Evolutionary conservation across 2,797 vertebrate genomes (phyloP).

Genomic region (Fundulus diaphanus): DNA sequence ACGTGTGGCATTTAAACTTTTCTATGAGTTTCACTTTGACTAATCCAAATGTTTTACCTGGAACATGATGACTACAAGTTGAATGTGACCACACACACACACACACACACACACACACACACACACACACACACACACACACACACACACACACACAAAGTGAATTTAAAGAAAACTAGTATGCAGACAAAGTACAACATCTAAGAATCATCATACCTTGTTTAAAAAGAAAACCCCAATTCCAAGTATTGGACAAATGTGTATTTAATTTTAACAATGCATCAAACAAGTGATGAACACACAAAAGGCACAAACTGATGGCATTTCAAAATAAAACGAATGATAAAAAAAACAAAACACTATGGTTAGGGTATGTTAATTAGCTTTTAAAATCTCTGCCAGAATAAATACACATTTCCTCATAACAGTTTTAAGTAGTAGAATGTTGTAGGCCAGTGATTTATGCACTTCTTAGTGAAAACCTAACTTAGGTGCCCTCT

Average conservation of each 20-base stretch:
- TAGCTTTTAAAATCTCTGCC: conserved; percentile 46
- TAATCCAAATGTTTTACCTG: too few relatives aligned
- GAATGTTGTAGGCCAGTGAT: conserved; percentile 48
- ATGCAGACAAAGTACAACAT: background rate
- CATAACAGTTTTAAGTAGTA: conserved; percentile 39
- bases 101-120: too few relatives aligned
- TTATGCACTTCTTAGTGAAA: conserved; percentile 35
- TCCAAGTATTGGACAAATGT: conserved; percentile 12
- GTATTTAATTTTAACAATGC: conserved; percentile 65
- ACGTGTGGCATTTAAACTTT: background rate
- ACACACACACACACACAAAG: too few relatives aligned
- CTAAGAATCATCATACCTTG: background rate
- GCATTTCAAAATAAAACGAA: conserved; percentile 7
- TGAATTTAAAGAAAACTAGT: too few relatives aligned
- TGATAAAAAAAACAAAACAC: conserved; percentile 11
- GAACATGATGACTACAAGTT: too few relatives aligned
- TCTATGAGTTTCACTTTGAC: background rate
- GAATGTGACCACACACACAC: too few relatives aligned
- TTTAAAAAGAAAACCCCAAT: background rate
- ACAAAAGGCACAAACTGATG: background rate
- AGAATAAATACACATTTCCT: conserved; percentile 30
- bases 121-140: too few relatives aligned
- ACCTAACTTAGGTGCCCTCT: conserved; percentile 18
- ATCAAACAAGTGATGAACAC: conserved; percentile 2
- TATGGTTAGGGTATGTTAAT: conserved; percentile 18